These are phyloP conservation scores for Neocloeon triangulifer DNA, from an alignment of 1,140 invertebrate genomes.

Conservation along the genomic window DNA sequence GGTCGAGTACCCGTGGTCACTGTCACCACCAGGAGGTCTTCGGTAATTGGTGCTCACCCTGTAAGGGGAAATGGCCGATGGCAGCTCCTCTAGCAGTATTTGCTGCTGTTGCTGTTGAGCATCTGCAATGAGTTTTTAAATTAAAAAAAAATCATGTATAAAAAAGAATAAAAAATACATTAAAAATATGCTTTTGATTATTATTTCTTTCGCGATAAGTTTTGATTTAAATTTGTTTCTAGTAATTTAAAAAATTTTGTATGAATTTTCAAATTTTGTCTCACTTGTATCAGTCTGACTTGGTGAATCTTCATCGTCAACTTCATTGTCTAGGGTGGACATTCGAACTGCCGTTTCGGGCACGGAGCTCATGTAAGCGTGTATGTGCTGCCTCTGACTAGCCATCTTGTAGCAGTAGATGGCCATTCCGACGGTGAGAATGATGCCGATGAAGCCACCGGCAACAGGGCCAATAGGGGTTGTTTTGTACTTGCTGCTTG, in stretches of 20 bases:
- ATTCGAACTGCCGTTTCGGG: constrained; percentile 14
- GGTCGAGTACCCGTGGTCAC: constrained; percentile 84
- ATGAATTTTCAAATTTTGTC: too few relatives aligned
- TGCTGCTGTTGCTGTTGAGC: background rate
- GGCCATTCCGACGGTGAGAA: constrained; percentile 31
- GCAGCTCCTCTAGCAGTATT: background rate
- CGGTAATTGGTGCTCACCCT: constrained; percentile 60
- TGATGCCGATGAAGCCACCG: constrained; percentile 33
- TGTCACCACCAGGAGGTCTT: constrained; percentile 57
- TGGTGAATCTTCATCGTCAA: constrained; percentile 23
- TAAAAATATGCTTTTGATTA: too few relatives aligned
- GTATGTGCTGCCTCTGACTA: constrained; percentile 10
- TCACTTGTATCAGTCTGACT: background rate
- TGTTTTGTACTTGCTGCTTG: constrained; percentile 21
- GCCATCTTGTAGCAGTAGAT: constrained; percentile 36
- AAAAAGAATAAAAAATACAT: too few relatives aligned
- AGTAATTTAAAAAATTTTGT: too few relatives aligned
- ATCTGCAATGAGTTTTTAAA: too few relatives aligned
- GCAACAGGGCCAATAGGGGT: constrained; percentile 36
- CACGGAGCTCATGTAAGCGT: constrained; percentile 1
- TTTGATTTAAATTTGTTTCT: too few relatives aligned
- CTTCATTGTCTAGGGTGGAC: constrained; percentile 21
- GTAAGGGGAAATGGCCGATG: constrained; percentile 70
- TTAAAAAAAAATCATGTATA: too few relatives aligned
- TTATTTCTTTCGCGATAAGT: too few relatives aligned